These are phyloP conservation scores for Sialis lutaria DNA, from an alignment of 2,888 invertebrate species.

Conservation along the genomic window DNA sequence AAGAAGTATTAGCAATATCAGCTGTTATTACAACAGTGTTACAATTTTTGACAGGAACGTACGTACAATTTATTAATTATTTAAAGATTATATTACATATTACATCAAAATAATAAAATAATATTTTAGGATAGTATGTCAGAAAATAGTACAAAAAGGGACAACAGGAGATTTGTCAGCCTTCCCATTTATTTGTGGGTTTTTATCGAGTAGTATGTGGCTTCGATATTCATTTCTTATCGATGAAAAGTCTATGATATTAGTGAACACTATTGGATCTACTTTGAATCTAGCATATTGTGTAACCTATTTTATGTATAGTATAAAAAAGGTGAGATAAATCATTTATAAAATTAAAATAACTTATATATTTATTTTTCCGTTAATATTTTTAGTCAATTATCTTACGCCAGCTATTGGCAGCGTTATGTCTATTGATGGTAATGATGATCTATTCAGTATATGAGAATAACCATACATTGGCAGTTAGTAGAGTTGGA, in stretches of 20 bases:
- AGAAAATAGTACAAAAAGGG: constrained; percentile 52
- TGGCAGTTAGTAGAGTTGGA: constrained; percentile 45
- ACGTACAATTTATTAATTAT: constrained; percentile 26
- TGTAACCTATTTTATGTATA: constrained; percentile 52
- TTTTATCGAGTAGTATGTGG: constrained; percentile 65
- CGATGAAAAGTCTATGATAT: constrained; percentile 48
- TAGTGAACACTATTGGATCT: constrained; percentile 61
- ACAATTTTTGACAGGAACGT: constrained; percentile 77
- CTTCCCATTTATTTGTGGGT: constrained; percentile 60
- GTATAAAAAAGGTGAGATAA: constrained; percentile 43
- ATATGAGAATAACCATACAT: constrained; percentile 30
- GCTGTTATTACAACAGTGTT: constrained; percentile 64
- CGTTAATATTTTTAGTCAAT: constrained; percentile 22
- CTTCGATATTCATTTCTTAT: constrained; percentile 61
- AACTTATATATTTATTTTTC: constrained; percentile 2
- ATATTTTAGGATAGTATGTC: constrained; percentile 48
- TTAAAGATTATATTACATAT: constrained; percentile 6
- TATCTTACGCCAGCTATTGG: constrained; percentile 41
- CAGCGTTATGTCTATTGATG: constrained; percentile 32
- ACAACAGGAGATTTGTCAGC: constrained; percentile 61
- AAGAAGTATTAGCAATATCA: constrained; percentile 29
- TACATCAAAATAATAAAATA: constrained; percentile 3
- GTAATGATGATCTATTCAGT: constrained; percentile 39
- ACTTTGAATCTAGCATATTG: constrained; percentile 52
- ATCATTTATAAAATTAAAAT: neutral